A percentile compares a stretch with the other conserved stretches of the same genome.
phyloP scores from a whole-genome alignment of 2,797 vertebrate genomes.

The Notolepis coatsorum region DNA sequence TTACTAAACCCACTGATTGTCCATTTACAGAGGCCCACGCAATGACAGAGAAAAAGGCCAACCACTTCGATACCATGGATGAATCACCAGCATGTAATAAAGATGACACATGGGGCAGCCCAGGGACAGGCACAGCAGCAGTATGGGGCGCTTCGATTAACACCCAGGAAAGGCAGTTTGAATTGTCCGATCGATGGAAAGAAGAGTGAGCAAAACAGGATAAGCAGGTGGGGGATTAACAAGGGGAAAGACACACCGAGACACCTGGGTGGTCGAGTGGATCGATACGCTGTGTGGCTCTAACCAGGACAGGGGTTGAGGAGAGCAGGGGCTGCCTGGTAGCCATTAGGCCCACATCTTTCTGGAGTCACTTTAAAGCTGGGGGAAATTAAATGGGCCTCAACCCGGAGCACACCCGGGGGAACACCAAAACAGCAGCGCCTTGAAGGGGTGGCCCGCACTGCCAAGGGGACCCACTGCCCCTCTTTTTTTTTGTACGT shows the following conservation, averaged over 20 bases:
- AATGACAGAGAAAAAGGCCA: background rate
- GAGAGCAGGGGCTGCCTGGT: background rate
- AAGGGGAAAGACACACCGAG: background rate
- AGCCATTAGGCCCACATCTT: background rate
- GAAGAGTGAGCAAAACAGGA: background rate
- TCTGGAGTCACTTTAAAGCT: background rate
- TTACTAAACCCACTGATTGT: slow-evolving; percentile 30
- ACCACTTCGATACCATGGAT: slow-evolving; percentile 13
- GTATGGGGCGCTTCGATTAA: background rate
- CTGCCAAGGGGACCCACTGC: no score
- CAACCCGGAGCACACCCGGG: background rate
- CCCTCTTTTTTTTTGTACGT: no score
- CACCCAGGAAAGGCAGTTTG: background rate
- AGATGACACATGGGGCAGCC: background rate
- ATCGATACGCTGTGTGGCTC: background rate
- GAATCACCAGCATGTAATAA: slow-evolving; percentile 6
- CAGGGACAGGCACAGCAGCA: background rate
- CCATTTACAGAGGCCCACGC: slow-evolving; percentile 20
- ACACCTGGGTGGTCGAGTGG: background rate
- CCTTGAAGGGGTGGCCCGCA: no score
- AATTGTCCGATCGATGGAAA: background rate
- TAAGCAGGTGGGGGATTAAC: background rate
- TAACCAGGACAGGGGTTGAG: background rate
- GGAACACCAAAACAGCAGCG: background rate
- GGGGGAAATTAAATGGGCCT: background rate